These are phyloP conservation scores for Odobenus rosmarus DNA, from an alignment of 2,113 vertebrate species.

Conservation along the genomic window DNA sequence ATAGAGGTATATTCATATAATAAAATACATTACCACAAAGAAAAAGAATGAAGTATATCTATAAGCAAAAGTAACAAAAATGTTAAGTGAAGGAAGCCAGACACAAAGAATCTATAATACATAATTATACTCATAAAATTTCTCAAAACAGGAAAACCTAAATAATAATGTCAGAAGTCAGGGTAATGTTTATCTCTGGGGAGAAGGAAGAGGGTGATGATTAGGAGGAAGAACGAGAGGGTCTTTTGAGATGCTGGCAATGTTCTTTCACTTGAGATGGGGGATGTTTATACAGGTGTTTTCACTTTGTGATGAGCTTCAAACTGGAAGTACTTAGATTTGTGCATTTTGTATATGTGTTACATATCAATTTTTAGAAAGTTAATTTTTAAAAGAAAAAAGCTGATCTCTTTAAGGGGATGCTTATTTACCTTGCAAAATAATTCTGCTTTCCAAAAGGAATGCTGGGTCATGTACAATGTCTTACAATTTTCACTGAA, in stretches of 20 bases:
- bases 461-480: background rate
- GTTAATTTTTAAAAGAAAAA: background rate
- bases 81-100: background rate
- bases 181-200: background rate
- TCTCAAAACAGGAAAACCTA: slow-evolving; percentile 40
- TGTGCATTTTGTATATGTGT: background rate
- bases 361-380: slow-evolving; percentile 21
- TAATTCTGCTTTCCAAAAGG: slow-evolving; percentile 30
- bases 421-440: slow-evolving; percentile 45
- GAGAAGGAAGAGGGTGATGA: background rate
- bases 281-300: background rate
- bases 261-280: background rate
- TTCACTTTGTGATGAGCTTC: slow-evolving; percentile 24
- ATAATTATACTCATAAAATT: slow-evolving; percentile 21
- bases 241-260: background rate
- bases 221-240: background rate
- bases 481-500: background rate
- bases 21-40: background rate
- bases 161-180: background rate
- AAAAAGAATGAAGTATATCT: slow-evolving; percentile 50
- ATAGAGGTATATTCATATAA: background rate
- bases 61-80: slow-evolving; percentile 15
- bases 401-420: background rate
- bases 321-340: background rate
- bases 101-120: background rate